Percentiles rank a stretch among this genome's conserved stretches.
Evolutionary conservation across 2,888 invertebrate species (phyloP).

Genomic region (Beris morrisii): DNA sequence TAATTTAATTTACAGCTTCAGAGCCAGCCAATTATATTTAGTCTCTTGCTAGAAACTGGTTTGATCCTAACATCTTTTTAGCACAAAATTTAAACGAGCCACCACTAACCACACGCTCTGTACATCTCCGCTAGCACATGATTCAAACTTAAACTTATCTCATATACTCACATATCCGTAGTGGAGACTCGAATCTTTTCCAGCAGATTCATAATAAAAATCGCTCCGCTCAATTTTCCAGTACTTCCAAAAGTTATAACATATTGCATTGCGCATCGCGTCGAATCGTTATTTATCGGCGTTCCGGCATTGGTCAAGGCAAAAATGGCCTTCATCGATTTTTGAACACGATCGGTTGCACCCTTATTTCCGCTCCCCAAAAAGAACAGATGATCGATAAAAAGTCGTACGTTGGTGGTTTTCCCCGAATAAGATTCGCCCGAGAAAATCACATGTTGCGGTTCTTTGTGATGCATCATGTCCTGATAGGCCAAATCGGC

Average conservation of each 20-base stretch:
- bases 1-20: too few relatives aligned
- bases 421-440: slow-evolving; percentile 93
- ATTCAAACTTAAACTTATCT: too few relatives aligned
- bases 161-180: slow-evolving; percentile 66
- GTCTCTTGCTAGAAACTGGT: too few relatives aligned
- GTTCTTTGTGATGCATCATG: slow-evolving; percentile 82
- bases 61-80: too few relatives aligned
- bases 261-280: slow-evolving; percentile 77
- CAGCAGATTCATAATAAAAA: slow-evolving; percentile 81
- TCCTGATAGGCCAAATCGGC: slow-evolving; percentile 90
- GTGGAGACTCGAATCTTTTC: slow-evolving; percentile 88
- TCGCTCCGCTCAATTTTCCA: slow-evolving; percentile 86
- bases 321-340: slow-evolving; percentile 49
- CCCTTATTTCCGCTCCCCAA: slow-evolving; percentile 71
- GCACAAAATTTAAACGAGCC: too few relatives aligned
- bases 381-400: slow-evolving; percentile 78
- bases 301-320: slow-evolving; percentile 81
- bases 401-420: slow-evolving; percentile 78
- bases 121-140: too few relatives aligned
- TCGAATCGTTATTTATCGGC: slow-evolving; percentile 81
- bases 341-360: slow-evolving; percentile 37
- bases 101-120: too few relatives aligned
- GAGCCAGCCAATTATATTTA: too few relatives aligned
- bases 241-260: slow-evolving; percentile 81
- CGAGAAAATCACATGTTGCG: slow-evolving; percentile 83